Base-by-base conservation (phyloP, 1,140 invertebrate species). In the Bactericera cockerelli region DNA sequence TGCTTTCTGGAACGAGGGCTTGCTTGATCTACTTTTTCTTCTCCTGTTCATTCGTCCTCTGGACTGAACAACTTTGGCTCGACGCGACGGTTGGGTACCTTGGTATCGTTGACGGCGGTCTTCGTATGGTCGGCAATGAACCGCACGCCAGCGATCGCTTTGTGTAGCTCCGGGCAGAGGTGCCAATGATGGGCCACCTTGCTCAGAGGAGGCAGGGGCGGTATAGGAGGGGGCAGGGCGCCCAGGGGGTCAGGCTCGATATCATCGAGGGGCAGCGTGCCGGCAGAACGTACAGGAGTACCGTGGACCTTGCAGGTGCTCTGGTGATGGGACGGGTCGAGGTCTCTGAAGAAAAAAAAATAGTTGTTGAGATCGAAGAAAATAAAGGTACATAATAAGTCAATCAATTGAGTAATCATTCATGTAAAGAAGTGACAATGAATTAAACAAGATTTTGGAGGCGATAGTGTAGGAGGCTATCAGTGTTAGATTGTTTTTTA, bases 81-180 rank as follows among this genome's bases (percentile, higher is more conserved):
- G n/a, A n/a, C n/a, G n/a, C n/a, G n/a, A n/a, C n/a, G n/a, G n/a
- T n/a, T n/a, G n/a, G n/a, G n/a, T 74, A 94, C 91, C 77, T 86
- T 81, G 26, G 87, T 90, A 33, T 88, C 90, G 68, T 93, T 89
- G 73, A 94, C 89, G 69, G 92, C 87, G 67, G 89, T 82, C 67
- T 88, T 84, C 53, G 89, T 93, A 69, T 94, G 90, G 70, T 94
- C 89, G 14, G 91, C 89, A 64, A 95, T 93, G 69, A 91, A 94
- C 63, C 84, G 81, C 25, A 94, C 88, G 62, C 90, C 89, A 68
- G 91, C 87, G 66, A 93, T 89, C 63, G 91, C 89, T 72, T 89
- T 89, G 69, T 90, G 84, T 53, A 94, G 78, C 74, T 93, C 90
- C n/a, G 89, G 87, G 71, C 87, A 92, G 70, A 83, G 81, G 70